A percentile compares a stretch with the other conserved stretches of the same genome.
Evolutionary conservation across 2,797 vertebrate genomes (phyloP).

Genomic region (Catharus ustulatus): DNA sequence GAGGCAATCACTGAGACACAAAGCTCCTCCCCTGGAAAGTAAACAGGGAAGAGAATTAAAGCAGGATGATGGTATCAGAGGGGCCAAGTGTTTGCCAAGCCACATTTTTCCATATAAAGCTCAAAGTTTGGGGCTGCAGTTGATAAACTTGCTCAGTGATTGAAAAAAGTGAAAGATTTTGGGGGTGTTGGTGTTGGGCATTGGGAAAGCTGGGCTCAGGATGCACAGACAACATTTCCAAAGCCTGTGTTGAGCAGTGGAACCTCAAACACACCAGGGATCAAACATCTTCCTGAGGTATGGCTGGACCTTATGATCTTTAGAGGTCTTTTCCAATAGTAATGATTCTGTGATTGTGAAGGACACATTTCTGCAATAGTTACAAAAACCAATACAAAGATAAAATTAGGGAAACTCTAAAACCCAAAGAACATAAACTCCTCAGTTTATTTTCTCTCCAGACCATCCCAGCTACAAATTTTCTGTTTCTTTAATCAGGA

Average conservation of each 20-base stretch:
- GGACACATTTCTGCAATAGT: not conserved
- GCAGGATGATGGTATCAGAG: not conserved
- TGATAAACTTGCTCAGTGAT: not conserved
- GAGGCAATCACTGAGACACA: not conserved
- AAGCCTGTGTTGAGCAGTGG: not conserved
- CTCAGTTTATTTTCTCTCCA: not conserved
- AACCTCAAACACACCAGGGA: not conserved
- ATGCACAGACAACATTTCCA: not conserved
- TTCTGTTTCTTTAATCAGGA: not conserved
- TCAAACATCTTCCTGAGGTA: not conserved
- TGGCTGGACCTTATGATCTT: not conserved
- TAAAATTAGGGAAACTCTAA: not conserved
- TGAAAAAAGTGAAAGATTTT: not conserved
- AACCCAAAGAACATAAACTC: not conserved
- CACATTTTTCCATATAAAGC: not conserved
- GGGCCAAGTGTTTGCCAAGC: not conserved
- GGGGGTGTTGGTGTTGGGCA: fast-evolving
- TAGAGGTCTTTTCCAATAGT: not conserved
- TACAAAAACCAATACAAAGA: not conserved
- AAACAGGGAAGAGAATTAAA: not conserved
- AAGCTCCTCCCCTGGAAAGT: not conserved
- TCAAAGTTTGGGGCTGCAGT: not conserved
- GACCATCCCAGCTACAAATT: not conserved
- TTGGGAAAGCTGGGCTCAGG: not conserved
- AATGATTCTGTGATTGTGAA: not conserved